Base-by-base conservation (phyloP, 2,113 vertebrate genomes). In the Pachypanchax playfairii region DNA sequence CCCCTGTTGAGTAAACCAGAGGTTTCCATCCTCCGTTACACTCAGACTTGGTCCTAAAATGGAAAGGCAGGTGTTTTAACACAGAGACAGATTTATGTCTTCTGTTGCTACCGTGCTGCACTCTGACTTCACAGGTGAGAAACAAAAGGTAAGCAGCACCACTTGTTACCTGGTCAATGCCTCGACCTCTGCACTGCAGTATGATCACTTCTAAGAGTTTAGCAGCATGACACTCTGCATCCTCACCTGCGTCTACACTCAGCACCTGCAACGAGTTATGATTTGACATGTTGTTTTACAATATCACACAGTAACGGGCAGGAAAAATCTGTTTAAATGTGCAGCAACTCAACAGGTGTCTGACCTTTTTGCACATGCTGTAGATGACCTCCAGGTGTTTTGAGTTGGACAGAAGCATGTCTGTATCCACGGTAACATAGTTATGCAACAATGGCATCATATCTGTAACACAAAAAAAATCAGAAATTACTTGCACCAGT, bases 391-490 rank as follows among this genome's bases (percentile, higher is more conserved):
- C 97, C 50, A 99, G 85, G 79, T 98, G 93, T 65, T 97, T 99
- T 24, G 97, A 93, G 72, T 94, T 95, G 54, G 95, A 94, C 14
- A 99, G 80, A 39, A 99, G 92, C 79, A 93, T 94, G 79, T 95
- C 91, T 1, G 97, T 99, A 65, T 98, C 97, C 74, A 99, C 93
- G 0, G 96, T 99, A 75, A 99, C 92, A n/a, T 99, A 99, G 88
- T 99, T 99, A 88, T 99, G 96, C 84, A 99, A 84, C 25, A 99
- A 94, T 73, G 97, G 97, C 97, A 99, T 98, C 97, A 98, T 98
- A 86, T 99, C 97, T 99, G 89, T 29, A 67, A 76, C 33, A 67
- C 5, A 76, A 57, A 42, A 28, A 62, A 10, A 70, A 20, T 36
- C 25, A 10, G 28, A 29, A 5, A 5, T 29, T 5, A 29, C 28